Conservation (phyloP, 2,797 vertebrate species). For the Gymnodraco acuticeps region DNA sequence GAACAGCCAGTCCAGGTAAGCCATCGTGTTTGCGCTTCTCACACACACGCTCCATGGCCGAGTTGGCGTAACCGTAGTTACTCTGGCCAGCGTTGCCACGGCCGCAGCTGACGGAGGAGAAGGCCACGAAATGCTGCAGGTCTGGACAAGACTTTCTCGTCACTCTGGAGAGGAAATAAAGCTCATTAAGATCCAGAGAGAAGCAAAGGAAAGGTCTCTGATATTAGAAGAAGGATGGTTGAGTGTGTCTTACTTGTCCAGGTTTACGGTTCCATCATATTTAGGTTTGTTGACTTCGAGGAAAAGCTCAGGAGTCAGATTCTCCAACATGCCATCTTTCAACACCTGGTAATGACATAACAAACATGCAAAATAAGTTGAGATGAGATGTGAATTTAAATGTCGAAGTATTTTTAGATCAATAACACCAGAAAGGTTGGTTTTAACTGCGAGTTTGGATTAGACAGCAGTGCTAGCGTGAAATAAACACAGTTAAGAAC, state of each 20-base stretch:
- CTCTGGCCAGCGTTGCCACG: slow-evolving; percentile 95
- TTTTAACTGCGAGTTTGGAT: not conserved
- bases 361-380: not conserved
- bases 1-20: slow-evolving; percentile 92
- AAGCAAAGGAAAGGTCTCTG: not conserved
- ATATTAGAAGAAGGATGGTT: not conserved
- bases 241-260: slow-evolving; percentile 88
- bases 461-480: not conserved
- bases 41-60: slow-evolving; percentile 96
- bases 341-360: slow-evolving; percentile 85
- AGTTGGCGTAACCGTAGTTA: slow-evolving; percentile 98
- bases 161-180: slow-evolving; percentile 79
- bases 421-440: too few species aligned
- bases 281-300: slow-evolving; percentile 93
- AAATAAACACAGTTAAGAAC: not conserved
- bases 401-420: not conserved
- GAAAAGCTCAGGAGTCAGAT: slow-evolving; percentile 91
- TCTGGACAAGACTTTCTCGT: slow-evolving; percentile 90
- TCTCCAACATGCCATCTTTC: slow-evolving; percentile 95
- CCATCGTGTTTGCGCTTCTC: slow-evolving; percentile 89
- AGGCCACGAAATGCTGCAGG: slow-evolving; percentile 93
- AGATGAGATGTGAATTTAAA: not conserved
- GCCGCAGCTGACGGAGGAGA: slow-evolving; percentile 98
- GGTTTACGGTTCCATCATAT: slow-evolving; percentile 90
- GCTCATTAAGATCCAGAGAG: not conserved